A percentile compares a stretch with the other conserved stretches of the same genome.
Conservation (phyloP, 35 echinoderm and acorn worm species). For the Holothuria glaberrima region DNA sequence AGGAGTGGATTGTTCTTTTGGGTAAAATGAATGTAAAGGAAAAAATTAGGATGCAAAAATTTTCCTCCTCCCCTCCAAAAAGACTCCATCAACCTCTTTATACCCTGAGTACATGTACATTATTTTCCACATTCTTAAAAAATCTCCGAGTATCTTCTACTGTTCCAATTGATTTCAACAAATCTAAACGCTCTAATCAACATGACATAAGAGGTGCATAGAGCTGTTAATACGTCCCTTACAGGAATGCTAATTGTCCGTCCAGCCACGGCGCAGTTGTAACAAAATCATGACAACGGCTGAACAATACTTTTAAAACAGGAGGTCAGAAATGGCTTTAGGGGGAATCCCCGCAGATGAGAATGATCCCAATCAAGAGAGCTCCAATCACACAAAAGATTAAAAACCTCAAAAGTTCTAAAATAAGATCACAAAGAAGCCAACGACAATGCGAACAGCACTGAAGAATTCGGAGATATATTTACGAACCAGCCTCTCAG, state of each 20-base stretch:
- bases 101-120: too few species aligned
- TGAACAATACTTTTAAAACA: constrained; percentile 24
- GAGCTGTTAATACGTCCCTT: neutral
- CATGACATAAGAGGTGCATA: constrained; percentile 19
- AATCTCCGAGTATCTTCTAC: neutral
- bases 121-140: neutral
- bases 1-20: too few species aligned
- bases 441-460: neutral
- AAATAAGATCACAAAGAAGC: constrained; percentile 33
- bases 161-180: constrained; percentile 19
- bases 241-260: constrained; percentile 12
- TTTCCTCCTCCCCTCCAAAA: too few species aligned
- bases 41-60: too few species aligned
- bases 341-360: neutral
- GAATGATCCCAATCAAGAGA: neutral
- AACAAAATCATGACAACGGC: neutral
- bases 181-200: neutral
- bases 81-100: too few species aligned
- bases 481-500: constrained; percentile 16
- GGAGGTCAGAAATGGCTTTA: constrained; percentile 15
- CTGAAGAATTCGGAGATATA: constrained; percentile 8
- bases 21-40: too few species aligned
- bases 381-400: constrained; percentile 19
- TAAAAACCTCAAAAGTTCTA: constrained; percentile 7
- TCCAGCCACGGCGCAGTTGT: constrained; percentile 1